Evolutionary conservation across 1,140 invertebrate genomes (phyloP), one percentile per base, ranked within the genome.

Genomic region (Neomicropteryx cornuta): DNA sequence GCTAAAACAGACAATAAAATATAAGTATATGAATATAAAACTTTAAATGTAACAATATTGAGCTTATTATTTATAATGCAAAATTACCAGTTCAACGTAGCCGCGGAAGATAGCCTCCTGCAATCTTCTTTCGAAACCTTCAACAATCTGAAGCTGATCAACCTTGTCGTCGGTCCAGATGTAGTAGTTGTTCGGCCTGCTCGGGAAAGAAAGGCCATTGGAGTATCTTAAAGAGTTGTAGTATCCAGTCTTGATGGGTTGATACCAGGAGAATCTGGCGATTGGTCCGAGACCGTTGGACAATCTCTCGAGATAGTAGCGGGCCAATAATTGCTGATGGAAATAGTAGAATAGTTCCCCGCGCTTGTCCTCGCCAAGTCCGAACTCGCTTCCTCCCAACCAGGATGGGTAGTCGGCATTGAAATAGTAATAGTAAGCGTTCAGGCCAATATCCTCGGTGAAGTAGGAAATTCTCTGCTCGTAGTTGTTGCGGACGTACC

Each of bases 381-480:
- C 62, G 18, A 69, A 55, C 19, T 73, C 69, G 28, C 70, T 65
- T 34, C 68, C 69, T 17, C 56, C 62, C 52, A 80, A 55, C 75
- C 75, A 82, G 66, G 73, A 76, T 20, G 82, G 78, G 55, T 78
- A 78, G 21, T 72, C 55, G 35, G 74, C 52, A 46, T 81, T 75
- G 52, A 77, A 60, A 45, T 80, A 77, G 56, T 73, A 81, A 61
- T 84, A 79, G 55, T 71, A 82, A n/a, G 74, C 62, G 56, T 84
- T 86, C 11, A 83, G 58, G 28, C 71, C 70, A 41, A 77, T 65
- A 51, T 83, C 82, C 53, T 86, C 79, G 30, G 72, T 77, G 59
- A 81, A 85, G 60, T 87, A 86, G 21, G 75, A 70, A 10, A 86
- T 43, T 33, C 67, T 58, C 47, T 75, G 67, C 41, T 83, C 76